Base-by-base conservation (phyloP, 2,888 invertebrate genomes). In the Rhimphoctona megacephalus region DNA sequence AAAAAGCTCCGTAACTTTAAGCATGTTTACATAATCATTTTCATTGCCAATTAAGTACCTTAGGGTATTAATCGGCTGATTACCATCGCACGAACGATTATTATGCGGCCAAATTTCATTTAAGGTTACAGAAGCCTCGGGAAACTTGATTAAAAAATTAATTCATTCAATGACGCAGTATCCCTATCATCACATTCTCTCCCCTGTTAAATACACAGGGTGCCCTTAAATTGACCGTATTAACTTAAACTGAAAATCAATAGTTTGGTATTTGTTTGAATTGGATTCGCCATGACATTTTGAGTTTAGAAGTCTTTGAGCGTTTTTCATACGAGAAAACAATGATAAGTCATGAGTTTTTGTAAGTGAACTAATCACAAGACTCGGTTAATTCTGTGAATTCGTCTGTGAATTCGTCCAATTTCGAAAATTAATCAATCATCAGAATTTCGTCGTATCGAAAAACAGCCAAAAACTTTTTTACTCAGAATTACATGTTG, bases 81-180 rank as follows among this genome's bases (percentile, higher is more conserved):
- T 49, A 49, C 30, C n/a, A 30, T 25, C 19, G 25, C 49, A 25
- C 70, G 30, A 30, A 43, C n/a, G 57, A 54, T 54, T 25, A 39
- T 74, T 22, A 57, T 17, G 54, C 54, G 17, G 22, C 36, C 7
- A 17, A 39, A 39, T 57, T 57, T 74, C n/a, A 74, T 25, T 25
- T n/a, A 30, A 30, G 30, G 17, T 11, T 9, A 19, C 8, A 9
- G 49, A n/a, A 70, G 25, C 22, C 54, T n/a, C 46, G 0, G 52
- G 8, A 19, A 30, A 6, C 9, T 52, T 74, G n/a, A 74, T 74
- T 74, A 25, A 57, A 74, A 39, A 74, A 36, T 57, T 43, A 57
- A 57, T 57, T 17, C 39, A 74, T 39, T 49, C 70, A 22, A 30
- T 61, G 61, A 61, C 61, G 30, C 61, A 3, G 14, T 30, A 61